Evolutionary conservation across 2,888 invertebrate species (phyloP), one percentile per base, ranked within the genome.

Genomic region (Scaeva pyrastri): DNA sequence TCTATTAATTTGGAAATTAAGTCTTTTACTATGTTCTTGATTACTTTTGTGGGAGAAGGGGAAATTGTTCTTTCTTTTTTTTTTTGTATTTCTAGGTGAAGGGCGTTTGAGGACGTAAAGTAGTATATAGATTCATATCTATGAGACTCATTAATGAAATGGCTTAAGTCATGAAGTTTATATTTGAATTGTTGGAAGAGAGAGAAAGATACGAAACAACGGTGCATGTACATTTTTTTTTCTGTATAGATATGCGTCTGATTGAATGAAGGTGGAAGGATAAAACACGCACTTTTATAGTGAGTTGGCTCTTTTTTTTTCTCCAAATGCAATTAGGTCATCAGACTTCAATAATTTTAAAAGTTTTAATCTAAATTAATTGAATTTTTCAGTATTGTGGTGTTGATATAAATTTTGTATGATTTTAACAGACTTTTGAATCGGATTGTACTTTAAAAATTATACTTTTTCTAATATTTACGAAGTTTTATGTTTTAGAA

Each of bases 1-100:
- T 74, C 70, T 70, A 64, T 62, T 86, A 81, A 82, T 86, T 77
- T 82, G 16, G 78, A 86, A 71, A 86, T 86, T 82, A 86, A 77
- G 82, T 77, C 77, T 73, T 78, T 81, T 64, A 77, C 64, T 77
- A 68, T 77, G 50, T 72, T 60, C 55, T 52, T 81, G 80, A 76
- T 60, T 75, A 71, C 31, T 58, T 31, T 3, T 31, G 31, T 31
- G 6, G 16, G 64, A 14, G 5, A 21, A 41, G n/a, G 31, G 45
- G 64, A 43, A 55, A 31, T 21, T 55, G 64, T 43, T 55, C 43
- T 21, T 31, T 14, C 8, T n/a, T 60, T 26, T 55, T 55, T 39
- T 76, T 43, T 36, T 10, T n/a, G n/a, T 19, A 5, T 50, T 66
- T 41, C 68, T 68, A 41, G 68, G 68, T 68, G 64, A 66, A 64